Evolutionary conservation across 1,140 invertebrate species (phyloP), one percentile per base, ranked within the genome.

Genomic region (Micrasema longulum): DNA sequence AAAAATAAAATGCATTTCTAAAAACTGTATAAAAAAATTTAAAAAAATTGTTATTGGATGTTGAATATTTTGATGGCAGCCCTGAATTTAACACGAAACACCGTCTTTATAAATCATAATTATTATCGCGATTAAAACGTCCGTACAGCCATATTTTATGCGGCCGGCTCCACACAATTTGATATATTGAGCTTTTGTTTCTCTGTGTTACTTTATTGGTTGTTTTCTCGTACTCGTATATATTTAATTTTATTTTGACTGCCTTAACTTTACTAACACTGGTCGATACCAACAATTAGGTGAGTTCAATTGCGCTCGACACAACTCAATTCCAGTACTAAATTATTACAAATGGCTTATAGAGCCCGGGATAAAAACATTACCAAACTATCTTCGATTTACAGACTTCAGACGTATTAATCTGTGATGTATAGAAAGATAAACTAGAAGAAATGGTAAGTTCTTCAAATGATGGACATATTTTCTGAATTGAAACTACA

Each of bases 81-180:
- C 55, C 55, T 60, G 55, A 22, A 41, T 41, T 14, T 60, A 60
- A 60, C 55, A 60, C 55, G 55, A 60, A 60, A 60, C 55, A 60
- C 55, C 35, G 35, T 60, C 68, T 69, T 65, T 70, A 76, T 76
- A 76, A 76, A 76, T 76, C 74, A 76, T 69, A 76, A 76, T 76
- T 76, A 76, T 76, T 73, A 76, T 76, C 74, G 71, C 74, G 74
- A 76, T 76, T 76, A 76, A 76, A 76, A 70, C 64, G 74, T 76
- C 74, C 63, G 71, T 47, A 50, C 53, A 48, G 66, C 71, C 60
- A 76, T 76, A 76, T 76, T 73, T 76, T 76, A 76, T 41, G 16
- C 43, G 43, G 67, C 26, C 60, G 36, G 35, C 66, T 62, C 69
- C 20, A 20, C 55, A 45, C 60, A 52, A 48, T 50, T 72, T 75